Conservation (phyloP, 2,797 vertebrate genomes). For the Remorina albescens region DNA sequence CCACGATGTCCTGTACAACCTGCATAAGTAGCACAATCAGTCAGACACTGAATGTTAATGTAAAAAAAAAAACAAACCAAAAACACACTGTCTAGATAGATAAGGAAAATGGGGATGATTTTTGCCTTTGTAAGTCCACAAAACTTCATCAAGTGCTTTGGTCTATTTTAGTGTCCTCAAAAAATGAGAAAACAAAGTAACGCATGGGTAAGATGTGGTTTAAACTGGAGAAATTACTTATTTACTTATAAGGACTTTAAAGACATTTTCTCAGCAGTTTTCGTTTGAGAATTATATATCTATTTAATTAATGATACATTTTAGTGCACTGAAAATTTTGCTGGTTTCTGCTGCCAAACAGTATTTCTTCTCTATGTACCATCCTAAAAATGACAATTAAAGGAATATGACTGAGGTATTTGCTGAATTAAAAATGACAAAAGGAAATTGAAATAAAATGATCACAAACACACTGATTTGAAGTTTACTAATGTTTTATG, state of each 20-base stretch:
- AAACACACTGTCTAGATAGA: background rate
- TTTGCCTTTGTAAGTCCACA: background rate
- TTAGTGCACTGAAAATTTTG: too few species aligned
- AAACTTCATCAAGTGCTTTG: background rate
- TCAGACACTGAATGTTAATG: background rate
- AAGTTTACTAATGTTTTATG: background rate
- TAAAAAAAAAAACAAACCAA: too few species aligned
- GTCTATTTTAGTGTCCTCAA: background rate
- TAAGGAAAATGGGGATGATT: background rate
- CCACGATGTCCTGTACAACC: constrained; percentile 98
- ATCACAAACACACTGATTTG: background rate
- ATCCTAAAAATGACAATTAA: too few species aligned
- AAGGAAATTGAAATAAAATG: background rate
- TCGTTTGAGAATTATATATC: too few species aligned
- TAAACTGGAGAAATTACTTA: background rate
- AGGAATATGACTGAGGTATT: too few species aligned
- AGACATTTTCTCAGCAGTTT: too few species aligned
- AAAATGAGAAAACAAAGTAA: background rate
- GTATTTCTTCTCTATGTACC: too few species aligned
- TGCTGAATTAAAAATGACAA: background rate
- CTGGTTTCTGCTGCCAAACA: too few species aligned
- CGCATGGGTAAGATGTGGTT: background rate
- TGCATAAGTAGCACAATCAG: constrained; percentile 66
- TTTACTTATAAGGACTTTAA: too few species aligned
- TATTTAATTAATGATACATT: too few species aligned